Base-by-base conservation (phyloP, 2,113 vertebrate species). In the Podilymbus podiceps region DNA sequence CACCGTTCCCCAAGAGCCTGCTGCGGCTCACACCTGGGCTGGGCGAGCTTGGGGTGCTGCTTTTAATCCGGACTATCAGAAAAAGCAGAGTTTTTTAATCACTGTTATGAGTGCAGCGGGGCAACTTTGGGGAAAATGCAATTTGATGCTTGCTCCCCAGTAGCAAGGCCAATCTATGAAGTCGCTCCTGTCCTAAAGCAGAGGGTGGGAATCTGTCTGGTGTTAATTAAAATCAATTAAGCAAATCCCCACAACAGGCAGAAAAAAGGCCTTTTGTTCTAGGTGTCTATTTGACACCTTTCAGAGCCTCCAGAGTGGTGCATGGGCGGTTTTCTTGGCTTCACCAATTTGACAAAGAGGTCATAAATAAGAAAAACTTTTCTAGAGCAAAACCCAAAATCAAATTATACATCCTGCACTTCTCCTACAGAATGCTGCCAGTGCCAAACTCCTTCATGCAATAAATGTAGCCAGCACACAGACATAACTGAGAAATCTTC, bases 181-280 rank as follows among this genome's bases (percentile, higher is more conserved):
- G 58, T 24, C 63, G 35, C 18, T 93, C 13, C 60, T 72, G 52
- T 38, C n/a, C 33, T 63, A 49, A 58, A 80, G 55, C 16, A 49
- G 44, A 63, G 31, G 28, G 55, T 11, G 47, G 23, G 38, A 83
- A 66, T 62, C 55, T 66, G n/a, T 22, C 27, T 77, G 31, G 16
- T 46, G 35, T 21, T 89, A 83, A 89, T 66, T 94, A 93, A 90
- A 95, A 92, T 44, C 23, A 30, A 55, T 73, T 85, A 60, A 72
- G 42, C 15, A 91, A 78, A 93, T 68, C 55, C 27, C 33, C 35
- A 55, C 31, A 46, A 52, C 18, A 71, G 56, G 46, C 20, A 85
- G 67, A 88, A 87, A 73, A 52, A 23, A 80, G 31, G 10, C 20
- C 35, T 78, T 90, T 84, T 72, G 44, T 58, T n/a, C 72, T 64